Evolutionary conservation across 2,888 invertebrate species (phyloP), one percentile per base, ranked within the genome.

Genomic region (Cephus pygmeus): DNA sequence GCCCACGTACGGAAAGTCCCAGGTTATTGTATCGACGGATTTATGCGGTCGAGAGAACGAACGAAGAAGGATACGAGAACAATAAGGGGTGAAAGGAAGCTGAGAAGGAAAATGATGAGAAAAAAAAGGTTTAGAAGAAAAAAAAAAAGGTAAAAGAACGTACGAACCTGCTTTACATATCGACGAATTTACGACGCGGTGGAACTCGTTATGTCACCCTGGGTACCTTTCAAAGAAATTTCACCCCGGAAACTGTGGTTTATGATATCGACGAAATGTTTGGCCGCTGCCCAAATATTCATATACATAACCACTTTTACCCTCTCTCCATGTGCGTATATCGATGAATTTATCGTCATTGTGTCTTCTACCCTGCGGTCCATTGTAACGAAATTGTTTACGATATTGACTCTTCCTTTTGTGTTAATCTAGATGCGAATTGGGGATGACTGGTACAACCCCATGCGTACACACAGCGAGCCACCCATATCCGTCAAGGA

Each of bases 381-480:
- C 83, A 82, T 82, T 81, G 82, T 84, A 82, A 79, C 81, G 74
- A 78, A 83, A 84, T 84, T 83, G 81, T 90, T 90, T 90, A 90
- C 86, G 90, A 90, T 90, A 90, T 90, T 89, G 89, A 90, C 90
- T 89, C 87, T 89, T 89, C 87, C 86, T 88, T 88, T 88, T 88
- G 88, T 88, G 88, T 87, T 88, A 88, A 88, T 88, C 85, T 81
- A 79, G 82, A 79, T 34, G 71, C 33, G 71, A 71, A 71, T 71
- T 71, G 71, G 71, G 71, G 71, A 56, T 33, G 71, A 71, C 31
- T 31, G 33, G 71, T 31, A 31, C 71, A 3, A 33, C 31, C 71
- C 35, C 35, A 12, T 35, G 12, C 35, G 12, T 34, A 9, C 23
- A 56, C 9, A 23, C 0, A 56, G 23, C 2, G 56, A 56, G 56